Evolutionary conservation across 2,113 vertebrate species (phyloP).

Genomic region (Festucalex cinctus): DNA sequence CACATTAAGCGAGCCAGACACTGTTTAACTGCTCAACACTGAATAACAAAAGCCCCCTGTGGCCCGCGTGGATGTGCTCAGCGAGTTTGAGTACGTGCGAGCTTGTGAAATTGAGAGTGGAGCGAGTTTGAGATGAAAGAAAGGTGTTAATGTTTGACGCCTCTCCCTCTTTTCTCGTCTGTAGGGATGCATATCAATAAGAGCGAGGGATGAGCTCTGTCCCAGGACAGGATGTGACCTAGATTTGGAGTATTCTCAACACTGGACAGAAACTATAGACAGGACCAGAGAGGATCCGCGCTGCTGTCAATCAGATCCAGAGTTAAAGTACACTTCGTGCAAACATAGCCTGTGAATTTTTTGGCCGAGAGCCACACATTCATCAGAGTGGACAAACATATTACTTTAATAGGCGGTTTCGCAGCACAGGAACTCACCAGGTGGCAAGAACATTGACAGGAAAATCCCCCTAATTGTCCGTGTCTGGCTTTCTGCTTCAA

Average conservation of each 20-base stretch:
- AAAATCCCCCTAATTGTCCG: conserved; percentile 12
- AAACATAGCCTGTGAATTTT: conserved; percentile 30
- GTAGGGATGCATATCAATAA: conserved; percentile 37
- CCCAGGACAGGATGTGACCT: conserved; percentile 56
- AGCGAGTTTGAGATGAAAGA: conserved; percentile 23
- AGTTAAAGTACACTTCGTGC: conserved; percentile 21
- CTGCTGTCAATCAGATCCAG: conserved; percentile 32
- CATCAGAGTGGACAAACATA: conserved; percentile 21
- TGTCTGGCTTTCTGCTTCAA: conserved; percentile 3
- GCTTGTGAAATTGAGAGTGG: conserved; percentile 19
- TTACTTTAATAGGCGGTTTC: conserved; percentile 25
- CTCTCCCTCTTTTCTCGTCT: conserved; percentile 14
- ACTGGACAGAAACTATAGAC: conserved; percentile 49
- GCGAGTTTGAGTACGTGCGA: conserved; percentile 22
- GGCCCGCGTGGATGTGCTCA: conserved; percentile 30
- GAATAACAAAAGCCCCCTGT: conserved; percentile 42
- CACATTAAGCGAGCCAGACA: conserved; percentile 23
- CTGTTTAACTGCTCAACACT: conserved; percentile 17
- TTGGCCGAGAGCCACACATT: conserved; percentile 25
- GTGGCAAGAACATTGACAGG: conserved; percentile 11
- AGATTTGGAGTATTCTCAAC: conserved; percentile 45
- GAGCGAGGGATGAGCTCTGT: conserved; percentile 34
- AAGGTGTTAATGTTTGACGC: conserved; percentile 49
- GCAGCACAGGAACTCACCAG: conserved; percentile 5
- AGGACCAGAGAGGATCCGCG: conserved; percentile 24